phyloP scores from a whole-genome alignment of 2,797 vertebrate species.

The Macropus fuliginosus region DNA sequence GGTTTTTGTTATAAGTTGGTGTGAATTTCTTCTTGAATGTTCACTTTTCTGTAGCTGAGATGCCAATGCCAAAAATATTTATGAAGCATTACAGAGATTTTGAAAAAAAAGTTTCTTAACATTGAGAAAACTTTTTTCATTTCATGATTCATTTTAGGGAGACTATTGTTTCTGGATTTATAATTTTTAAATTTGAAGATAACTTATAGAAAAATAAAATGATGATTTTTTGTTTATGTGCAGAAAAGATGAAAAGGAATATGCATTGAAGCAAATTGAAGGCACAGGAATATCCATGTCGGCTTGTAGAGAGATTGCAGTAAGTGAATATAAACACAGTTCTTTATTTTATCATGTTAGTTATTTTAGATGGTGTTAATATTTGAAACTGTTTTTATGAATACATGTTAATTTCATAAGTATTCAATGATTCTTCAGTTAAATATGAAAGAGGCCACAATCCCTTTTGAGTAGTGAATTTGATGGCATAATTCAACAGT shows the following conservation, averaged over 20 bases:
- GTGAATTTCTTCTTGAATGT: constrained; percentile 60
- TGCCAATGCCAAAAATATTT: constrained; percentile 56
- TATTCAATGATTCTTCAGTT: constrained; percentile 40
- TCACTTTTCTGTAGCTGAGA: constrained; percentile 62
- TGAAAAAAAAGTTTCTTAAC: constrained; percentile 39
- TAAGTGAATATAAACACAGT: constrained; percentile 87
- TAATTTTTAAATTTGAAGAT: constrained; percentile 58
- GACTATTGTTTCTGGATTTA: constrained; percentile 57
- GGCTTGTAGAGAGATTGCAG: constrained; percentile 99
- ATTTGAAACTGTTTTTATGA: constrained; percentile 46
- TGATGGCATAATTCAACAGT: constrained; percentile 39
- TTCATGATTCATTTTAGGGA: background rate
- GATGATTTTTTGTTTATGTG: constrained; percentile 71
- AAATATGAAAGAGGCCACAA: constrained; percentile 36
- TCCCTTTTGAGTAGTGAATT: constrained; percentile 32
- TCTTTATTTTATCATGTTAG: constrained; percentile 58
- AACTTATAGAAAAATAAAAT: constrained; percentile 70
- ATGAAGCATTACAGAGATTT: constrained; percentile 37
- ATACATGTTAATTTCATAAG: constrained; percentile 57
- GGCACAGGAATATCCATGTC: constrained; percentile 99
- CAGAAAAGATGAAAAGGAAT: constrained; percentile 99
- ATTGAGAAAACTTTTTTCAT: constrained; percentile 35
- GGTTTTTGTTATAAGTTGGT: constrained; percentile 57
- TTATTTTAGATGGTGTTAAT: constrained; percentile 31
- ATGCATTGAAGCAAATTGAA: constrained; percentile 99